Base-by-base conservation (phyloP, 2,113 vertebrate genomes). In the Globicephala melas region DNA sequence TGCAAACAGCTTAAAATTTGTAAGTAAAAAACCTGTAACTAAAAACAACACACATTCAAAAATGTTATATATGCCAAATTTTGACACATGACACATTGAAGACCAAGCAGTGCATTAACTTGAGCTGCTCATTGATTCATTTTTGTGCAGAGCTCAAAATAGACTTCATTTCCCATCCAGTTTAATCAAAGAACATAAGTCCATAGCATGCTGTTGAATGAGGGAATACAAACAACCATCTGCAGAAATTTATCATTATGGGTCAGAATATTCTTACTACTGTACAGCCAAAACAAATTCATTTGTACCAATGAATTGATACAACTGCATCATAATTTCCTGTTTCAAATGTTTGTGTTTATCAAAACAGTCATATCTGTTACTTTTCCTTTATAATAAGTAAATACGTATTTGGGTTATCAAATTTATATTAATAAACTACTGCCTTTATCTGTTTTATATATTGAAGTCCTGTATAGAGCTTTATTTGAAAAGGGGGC, bases 241-340 rank as follows among this genome's bases (percentile, higher is more conserved):
- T 81, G n/a, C 17, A 41, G 94, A 85, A 82, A 93, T 8, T 89
- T 55, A 81, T 31, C 41, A 86, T 25, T 85, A 55, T 77, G 23
- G 31, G 58, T 92, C 33, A 81, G 50, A 91, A 79, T 95, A 91
- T 36, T 90, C 73, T 93, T 73, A 62, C 8, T 79, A 62, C 31
- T 38, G 11, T 67, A 9, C 26, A 85, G 82, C 23, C 41, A 95
- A 93, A 96, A 81, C 53, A 93, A 97, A 92, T 95, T 96, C 33
- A 80, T 36, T 80, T 36, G 33, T 80, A 89, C 1, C 47, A 87
- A 33, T 28, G 5, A 65, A 77, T 50, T 83, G 31, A 47, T 82
- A 77, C 28, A 91, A 76, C 6, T 84, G 38, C 18, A 60, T 71
- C 21, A 60, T 58, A 81, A 82, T n/a, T 86, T 21, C n/a, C n/a